phyloP scores from a whole-genome alignment of 2,888 invertebrate species.

The Pseudolycoriella hygida region DNA sequence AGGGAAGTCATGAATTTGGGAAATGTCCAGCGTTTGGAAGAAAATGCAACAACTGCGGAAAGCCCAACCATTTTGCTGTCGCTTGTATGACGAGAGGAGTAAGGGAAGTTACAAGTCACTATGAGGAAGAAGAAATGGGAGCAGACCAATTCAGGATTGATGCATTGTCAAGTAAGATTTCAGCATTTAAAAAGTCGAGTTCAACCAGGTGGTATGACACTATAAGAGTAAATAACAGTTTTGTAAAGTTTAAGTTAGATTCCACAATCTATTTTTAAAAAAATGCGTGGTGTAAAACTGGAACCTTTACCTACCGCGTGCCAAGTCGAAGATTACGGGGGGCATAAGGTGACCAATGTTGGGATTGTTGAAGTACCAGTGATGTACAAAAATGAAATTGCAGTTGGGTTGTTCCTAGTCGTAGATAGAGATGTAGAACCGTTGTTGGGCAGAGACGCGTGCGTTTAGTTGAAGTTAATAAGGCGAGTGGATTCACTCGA shows the following conservation, averaged over 20 bases:
- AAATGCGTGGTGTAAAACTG: too few relatives aligned
- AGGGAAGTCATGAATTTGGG: neutral
- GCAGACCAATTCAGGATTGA: too few relatives aligned
- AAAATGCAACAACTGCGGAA: too few relatives aligned
- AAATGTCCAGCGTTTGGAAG: neutral
- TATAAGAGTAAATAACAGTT: neutral
- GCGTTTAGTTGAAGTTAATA: neutral
- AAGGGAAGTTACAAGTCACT: neutral
- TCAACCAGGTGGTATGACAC: neutral
- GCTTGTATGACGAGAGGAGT: neutral
- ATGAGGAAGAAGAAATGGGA: neutral
- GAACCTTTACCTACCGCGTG: neutral
- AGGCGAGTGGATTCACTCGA: neutral
- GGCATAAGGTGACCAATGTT: neutral
- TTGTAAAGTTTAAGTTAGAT: neutral
- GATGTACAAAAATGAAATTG: neutral
- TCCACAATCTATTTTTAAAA: too few relatives aligned
- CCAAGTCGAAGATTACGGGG: neutral
- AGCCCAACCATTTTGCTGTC: neutral
- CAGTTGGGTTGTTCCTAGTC: neutral
- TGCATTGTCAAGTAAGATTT: neutral
- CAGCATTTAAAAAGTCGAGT: too few relatives aligned
- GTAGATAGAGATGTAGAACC: neutral
- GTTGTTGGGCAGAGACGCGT: conserved; percentile 1
- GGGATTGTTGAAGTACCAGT: neutral